Percentiles rank a stretch among this genome's conserved stretches.
Conservation (phyloP, 1,140 invertebrate genomes). For the Chlorops oryzae region DNA sequence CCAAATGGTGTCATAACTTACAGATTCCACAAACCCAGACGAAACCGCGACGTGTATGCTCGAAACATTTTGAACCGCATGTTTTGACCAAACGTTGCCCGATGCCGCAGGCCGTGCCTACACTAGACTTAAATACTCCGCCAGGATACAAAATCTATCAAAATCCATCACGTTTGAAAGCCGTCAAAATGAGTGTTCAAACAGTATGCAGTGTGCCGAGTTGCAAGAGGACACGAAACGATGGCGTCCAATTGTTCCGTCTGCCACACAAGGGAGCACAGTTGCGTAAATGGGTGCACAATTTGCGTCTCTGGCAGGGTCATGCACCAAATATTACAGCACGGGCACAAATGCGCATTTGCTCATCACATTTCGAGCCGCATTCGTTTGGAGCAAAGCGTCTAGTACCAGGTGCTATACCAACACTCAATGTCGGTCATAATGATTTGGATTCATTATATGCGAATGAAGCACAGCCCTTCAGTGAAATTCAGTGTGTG, state of each 20-base stretch:
- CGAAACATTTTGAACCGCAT: constrained; percentile 37
- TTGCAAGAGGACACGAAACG: constrained; percentile 30
- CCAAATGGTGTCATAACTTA: constrained; percentile 41
- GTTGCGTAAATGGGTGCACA: constrained; percentile 41
- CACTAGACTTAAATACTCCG: constrained; percentile 34
- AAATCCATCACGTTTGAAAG: constrained; percentile 37
- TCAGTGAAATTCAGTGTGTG: constrained; percentile 34
- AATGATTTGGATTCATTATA: constrained; percentile 22
- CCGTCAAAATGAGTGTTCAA: constrained; percentile 33
- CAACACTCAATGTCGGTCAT: constrained; percentile 37
- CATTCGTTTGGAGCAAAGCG: constrained; percentile 37
- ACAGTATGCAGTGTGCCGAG: constrained; percentile 38
- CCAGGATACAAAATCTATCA: constrained; percentile 40
- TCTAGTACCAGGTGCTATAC: constrained; percentile 34
- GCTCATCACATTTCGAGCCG: constrained; percentile 36
- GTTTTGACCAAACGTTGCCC: constrained; percentile 42
- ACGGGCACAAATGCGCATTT: constrained; percentile 33
- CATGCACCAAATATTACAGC: constrained; percentile 16
- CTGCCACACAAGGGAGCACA: constrained; percentile 32
- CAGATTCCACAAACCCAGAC: constrained; percentile 36
- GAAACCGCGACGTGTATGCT: constrained; percentile 34
- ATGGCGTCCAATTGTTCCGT: constrained; percentile 40
- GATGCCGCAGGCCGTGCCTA: constrained; percentile 37
- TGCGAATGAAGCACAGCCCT: constrained; percentile 28
- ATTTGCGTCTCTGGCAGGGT: constrained; percentile 18